These are phyloP conservation scores for Meliscaeva auricollis DNA, from an alignment of 2,888 invertebrate genomes.

Conservation along the genomic window DNA sequence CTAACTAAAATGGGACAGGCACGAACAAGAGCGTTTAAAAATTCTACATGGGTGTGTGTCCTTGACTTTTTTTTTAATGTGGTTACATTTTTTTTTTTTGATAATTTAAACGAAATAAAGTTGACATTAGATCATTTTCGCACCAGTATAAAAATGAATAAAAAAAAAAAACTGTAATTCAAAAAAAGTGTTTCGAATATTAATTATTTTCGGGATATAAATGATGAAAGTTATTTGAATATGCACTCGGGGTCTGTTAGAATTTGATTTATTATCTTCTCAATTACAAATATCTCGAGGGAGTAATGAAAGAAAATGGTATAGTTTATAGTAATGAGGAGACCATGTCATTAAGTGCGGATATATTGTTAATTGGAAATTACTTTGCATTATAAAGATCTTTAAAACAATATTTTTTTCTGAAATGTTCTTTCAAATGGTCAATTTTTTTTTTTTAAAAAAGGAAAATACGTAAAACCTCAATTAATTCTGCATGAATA, in stretches of 20 bases:
- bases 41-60: background rate
- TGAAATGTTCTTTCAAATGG: too few species aligned
- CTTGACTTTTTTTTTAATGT: background rate
- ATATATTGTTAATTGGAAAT: background rate
- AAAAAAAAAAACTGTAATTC: too few species aligned
- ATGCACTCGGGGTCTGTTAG: background rate
- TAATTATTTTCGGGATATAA: background rate
- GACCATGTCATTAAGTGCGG: background rate
- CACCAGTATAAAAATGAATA: too few species aligned
- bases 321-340: background rate
- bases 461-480: background rate
- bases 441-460: background rate
- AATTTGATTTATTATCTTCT: constrained; percentile 11
- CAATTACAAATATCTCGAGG: background rate
- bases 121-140: too few species aligned
- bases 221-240: background rate
- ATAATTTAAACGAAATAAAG: background rate
- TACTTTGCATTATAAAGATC: background rate
- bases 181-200: background rate
- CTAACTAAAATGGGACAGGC: background rate
- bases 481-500: too few species aligned
- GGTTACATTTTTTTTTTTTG: background rate
- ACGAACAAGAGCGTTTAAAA: background rate
- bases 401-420: background rate
- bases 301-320: constrained; percentile 1